Evolutionary conservation across 2,888 invertebrate species (phyloP).

Genomic region (Dexiosoma caninum): DNA sequence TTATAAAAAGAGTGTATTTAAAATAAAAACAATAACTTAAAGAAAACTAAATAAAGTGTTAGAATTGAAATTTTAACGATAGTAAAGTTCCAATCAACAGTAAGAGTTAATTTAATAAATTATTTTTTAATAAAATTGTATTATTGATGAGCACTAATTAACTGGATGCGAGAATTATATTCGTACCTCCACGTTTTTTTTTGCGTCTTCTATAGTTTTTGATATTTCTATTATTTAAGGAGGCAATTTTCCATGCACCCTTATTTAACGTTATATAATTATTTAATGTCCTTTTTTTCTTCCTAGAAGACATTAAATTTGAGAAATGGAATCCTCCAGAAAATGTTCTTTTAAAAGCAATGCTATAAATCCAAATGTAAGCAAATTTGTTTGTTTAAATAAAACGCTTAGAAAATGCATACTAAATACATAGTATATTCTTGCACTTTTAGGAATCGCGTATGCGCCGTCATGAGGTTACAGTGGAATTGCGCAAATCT

Average conservation of each 20-base stretch:
- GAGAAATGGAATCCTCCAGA: constrained; percentile 78
- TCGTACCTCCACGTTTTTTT: constrained; percentile 5
- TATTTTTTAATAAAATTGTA: too few species aligned
- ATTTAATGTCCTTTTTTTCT: background rate
- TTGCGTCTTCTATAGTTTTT: constrained; percentile 19
- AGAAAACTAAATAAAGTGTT: background rate
- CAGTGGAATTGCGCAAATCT: constrained; percentile 93
- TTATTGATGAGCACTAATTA: too few species aligned
- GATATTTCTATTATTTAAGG: constrained; percentile 1
- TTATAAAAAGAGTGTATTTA: too few species aligned
- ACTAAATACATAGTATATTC: background rate
- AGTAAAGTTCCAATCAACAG: too few species aligned
- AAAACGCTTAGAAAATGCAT: background rate
- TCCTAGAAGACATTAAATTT: constrained; percentile 64
- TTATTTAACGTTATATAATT: constrained; percentile 43
- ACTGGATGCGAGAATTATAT: too few species aligned
- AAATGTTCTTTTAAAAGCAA: constrained; percentile 88
- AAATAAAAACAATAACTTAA: background rate
- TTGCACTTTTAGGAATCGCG: constrained; percentile 83
- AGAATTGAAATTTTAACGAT: too few species aligned
- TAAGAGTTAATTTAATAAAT: too few species aligned
- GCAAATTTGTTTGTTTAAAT: too few species aligned
- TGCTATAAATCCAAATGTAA: constrained; percentile 86
- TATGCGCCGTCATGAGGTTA: constrained; percentile 91
- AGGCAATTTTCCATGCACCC: constrained; percentile 15